Base-by-base conservation (phyloP, 2,888 invertebrate genomes). In the Crepidodera aurea region DNA sequence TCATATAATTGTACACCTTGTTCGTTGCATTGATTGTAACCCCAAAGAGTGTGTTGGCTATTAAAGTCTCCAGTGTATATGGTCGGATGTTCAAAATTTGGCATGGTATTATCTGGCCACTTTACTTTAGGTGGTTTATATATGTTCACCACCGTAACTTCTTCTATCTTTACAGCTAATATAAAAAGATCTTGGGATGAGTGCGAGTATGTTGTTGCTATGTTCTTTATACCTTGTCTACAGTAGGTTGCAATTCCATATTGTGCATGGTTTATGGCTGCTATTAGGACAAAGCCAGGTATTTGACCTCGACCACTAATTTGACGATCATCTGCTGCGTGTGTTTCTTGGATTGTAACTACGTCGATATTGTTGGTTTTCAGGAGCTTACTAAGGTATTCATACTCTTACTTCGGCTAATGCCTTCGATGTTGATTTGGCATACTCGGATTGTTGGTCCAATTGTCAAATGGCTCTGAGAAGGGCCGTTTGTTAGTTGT, bases 401-500 rank as follows among this genome's bases (percentile, higher is more conserved):
- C 46, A n/a, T n/a, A 13, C 53, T 18, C 16, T 53, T 53, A 16
- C 12, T 53, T 15, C 39, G 37, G 53, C 39, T 40, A 4, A 48
- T 53, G 10, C 40, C 53, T 53, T 44, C 53, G 10, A 53, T 48
- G 16, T 53, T 53, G 4, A 53, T 8, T 22, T 53, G 53, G 40
- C 53, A 53, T 18, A 53, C 40, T 16, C 53, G 12, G 37, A 53
- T 44, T 46, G 3, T 7, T 16, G 51, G 51, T 3, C n/a, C 51
- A 8, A 51, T 27, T 27, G 25, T n/a, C 51, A 51, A 12, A 7
- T 51, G 51, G 39, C n/a, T 37, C 39, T 37, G 39, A 37, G 4
- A 37, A 37, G 13, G 10, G 39, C 39, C 39, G n/a, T 37, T 13
- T n/a, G 4, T 37, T 13, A n/a, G 4, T 37, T 12, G 39, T 37